Evolutionary conservation across 2,888 invertebrate species (phyloP).

Genomic region (Tryphoninae sp.): DNA sequence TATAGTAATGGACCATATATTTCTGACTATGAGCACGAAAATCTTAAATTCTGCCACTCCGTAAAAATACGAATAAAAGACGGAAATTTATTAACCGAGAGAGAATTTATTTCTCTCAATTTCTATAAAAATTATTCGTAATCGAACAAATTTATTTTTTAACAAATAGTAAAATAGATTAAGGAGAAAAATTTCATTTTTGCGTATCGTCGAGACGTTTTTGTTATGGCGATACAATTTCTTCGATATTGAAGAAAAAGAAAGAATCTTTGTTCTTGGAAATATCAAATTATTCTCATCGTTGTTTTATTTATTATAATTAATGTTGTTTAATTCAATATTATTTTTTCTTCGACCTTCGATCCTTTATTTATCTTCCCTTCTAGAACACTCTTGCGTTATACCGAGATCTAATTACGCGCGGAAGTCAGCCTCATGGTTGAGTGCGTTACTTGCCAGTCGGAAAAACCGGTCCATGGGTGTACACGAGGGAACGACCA

Average conservation of each 20-base stretch:
- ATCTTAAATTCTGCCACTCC: background rate
- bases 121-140: no score
- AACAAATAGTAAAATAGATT: no score
- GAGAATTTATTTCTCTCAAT: no score
- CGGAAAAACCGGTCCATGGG: slow-evolving; percentile 24
- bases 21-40: background rate
- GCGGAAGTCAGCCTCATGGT: background rate
- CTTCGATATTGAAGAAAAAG: no score
- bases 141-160: no score
- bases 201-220: no score
- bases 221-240: no score
- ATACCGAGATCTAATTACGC: slow-evolving; percentile 5
- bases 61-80: background rate
- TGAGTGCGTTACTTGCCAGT: background rate
- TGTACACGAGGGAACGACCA: slow-evolving; percentile 21
- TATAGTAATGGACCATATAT: background rate
- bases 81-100: no score
- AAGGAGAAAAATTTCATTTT: no score
- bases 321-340: background rate
- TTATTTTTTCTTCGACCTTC: background rate
- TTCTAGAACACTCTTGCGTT: background rate
- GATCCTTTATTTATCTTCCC: background rate
- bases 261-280: background rate
- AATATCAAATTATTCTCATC: background rate
- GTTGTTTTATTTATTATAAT: background rate